Evolutionary conservation across 2,797 vertebrate species (phyloP).

Genomic region (Malacoctenus gilli): DNA sequence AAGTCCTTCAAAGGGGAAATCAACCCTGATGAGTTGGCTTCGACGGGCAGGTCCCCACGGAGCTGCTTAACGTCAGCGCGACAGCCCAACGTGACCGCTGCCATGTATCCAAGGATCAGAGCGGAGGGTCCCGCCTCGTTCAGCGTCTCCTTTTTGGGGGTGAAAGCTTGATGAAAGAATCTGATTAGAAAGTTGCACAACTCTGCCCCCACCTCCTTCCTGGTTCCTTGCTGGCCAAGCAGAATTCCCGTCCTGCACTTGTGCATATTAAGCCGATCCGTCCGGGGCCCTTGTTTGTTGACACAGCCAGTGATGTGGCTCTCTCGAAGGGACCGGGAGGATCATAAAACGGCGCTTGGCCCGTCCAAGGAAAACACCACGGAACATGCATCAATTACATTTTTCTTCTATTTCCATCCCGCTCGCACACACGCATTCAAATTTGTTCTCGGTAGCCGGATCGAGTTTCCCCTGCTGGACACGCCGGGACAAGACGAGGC

Average conservation of each 20-base stretch:
- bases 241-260: conserved; percentile 31
- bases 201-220: not conserved
- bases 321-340: conserved; percentile 22
- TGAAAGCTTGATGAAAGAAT: conserved; percentile 16
- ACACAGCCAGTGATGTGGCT: conserved; percentile 27
- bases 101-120: not conserved
- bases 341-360: conserved; percentile 25
- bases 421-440: not conserved
- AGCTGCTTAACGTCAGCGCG: not conserved
- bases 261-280: conserved; percentile 24
- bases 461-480: conserved; percentile 45
- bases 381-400: conserved; percentile 15
- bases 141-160: not conserved
- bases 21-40: not conserved
- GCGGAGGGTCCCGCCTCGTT: not conserved
- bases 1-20: no score
- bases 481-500: not conserved
- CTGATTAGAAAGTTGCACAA: conserved; percentile 42
- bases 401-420: conserved; percentile 37
- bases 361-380: conserved; percentile 50
- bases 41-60: not conserved
- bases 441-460: conserved; percentile 28
- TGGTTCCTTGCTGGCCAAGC: conserved; percentile 16
- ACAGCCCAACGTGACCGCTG: not conserved
- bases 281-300: conserved; percentile 37